Evolutionary conservation across 2,888 invertebrate species (phyloP).

Genomic region (Patella caerulea): DNA sequence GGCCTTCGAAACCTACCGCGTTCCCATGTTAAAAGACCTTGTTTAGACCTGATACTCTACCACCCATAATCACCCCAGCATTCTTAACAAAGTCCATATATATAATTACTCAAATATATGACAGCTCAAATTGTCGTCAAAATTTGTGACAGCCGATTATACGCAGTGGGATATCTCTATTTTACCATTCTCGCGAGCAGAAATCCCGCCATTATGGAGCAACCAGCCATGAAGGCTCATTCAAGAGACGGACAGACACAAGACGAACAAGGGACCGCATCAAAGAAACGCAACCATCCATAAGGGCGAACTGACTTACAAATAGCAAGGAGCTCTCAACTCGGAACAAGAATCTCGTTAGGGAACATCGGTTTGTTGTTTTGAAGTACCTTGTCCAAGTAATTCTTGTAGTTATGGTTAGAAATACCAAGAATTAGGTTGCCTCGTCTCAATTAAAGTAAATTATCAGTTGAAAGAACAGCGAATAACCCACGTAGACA

Average conservation of each 20-base stretch:
- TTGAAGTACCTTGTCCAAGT: not conserved
- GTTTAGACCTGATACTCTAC: no score
- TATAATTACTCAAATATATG: not conserved
- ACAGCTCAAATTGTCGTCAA: constrained; percentile 7
- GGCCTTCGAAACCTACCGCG: no score
- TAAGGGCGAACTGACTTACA: not conserved
- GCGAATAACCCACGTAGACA: not conserved
- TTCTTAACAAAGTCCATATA: not conserved
- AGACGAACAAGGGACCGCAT: not conserved
- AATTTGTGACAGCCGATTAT: not conserved
- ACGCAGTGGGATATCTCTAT: not conserved
- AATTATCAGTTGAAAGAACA: constrained; percentile 18
- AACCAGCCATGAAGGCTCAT: not conserved
- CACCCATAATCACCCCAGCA: no score
- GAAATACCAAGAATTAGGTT: constrained; percentile 33
- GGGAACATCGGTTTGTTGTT: no score
- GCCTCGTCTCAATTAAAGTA: constrained; percentile 28
- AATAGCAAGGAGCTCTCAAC: not conserved
- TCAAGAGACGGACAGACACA: not conserved
- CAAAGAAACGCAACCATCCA: not conserved
- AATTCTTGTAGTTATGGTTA: constrained; percentile 23
- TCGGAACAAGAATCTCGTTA: not conserved
- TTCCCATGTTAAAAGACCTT: no score
- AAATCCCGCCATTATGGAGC: not conserved
- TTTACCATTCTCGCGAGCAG: not conserved